Evolutionary conservation across 2,113 vertebrate species (phyloP), one percentile per base, ranked within the genome.

Genomic region (Carettochelys insculpta): DNA sequence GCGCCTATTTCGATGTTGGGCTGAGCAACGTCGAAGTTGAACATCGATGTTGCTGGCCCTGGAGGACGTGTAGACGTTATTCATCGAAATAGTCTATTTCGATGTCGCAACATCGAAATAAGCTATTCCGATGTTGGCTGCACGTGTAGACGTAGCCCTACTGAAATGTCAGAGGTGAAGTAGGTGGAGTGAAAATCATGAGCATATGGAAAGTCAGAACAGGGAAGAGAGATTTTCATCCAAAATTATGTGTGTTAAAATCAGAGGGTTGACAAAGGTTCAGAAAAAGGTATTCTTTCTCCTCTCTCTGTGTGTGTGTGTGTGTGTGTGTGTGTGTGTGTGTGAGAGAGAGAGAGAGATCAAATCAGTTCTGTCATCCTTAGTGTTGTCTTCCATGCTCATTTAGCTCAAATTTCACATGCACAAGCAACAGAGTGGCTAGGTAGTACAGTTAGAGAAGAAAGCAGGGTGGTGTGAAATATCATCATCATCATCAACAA

Each of bases 151-250:
- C n/a, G n/a, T n/a, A n/a, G n/a, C n/a, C n/a, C n/a, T 89, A 91
- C 89, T 93, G 58, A 84, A 85, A 80, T 90, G 92, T 95, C 80
- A 92, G 68, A 92, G 94, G 68, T 94, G 92, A 93, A 95, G 94
- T 65, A 92, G 93, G 94, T 94, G 92, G 94, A 96, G 96, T 96
- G 95, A 96, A 93, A 83, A 90, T 85, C 93, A 96, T 0, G 1
- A 95, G 94, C 84, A 91, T 75, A 75, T 7, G 83, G 90, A 93
- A 95, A 75, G 92, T 95, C 94, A 92, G 47, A 86, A 87, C 91
- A 95, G 8, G 0, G 0, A 71, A 34, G 17, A 65, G 19, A 65
- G 34, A 17, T 65, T 61, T 91, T 83, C 87, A 86, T 85, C 85
- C 93, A 95, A 95, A 94, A 92, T 91, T 9, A 47, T n/a, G 79